Conservation (phyloP, 2,888 invertebrate species). For the Drosophila pseudotalamancana region DNA sequence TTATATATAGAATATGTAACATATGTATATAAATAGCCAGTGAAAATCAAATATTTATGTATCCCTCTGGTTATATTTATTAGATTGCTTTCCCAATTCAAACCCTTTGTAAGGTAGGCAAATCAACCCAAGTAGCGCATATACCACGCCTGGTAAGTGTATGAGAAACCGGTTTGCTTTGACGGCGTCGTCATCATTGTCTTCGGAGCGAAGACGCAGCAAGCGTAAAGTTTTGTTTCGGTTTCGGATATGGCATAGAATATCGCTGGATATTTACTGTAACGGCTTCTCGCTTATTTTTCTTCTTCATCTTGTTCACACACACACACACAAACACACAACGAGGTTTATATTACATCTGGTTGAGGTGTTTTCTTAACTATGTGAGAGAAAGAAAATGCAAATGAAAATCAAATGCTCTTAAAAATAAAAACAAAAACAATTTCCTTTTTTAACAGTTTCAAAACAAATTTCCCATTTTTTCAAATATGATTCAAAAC, state of each 20-base stretch:
- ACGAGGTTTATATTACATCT: background rate
- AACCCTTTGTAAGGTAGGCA: too few species aligned
- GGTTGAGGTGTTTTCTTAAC: background rate
- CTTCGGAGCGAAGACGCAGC: conserved; percentile 23
- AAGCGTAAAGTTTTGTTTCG: conserved; percentile 41
- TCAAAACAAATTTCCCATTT: background rate
- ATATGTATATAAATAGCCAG: too few species aligned
- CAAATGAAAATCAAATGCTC: too few species aligned
- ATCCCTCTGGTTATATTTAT: too few species aligned
- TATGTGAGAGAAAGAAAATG: too few species aligned
- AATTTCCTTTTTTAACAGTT: too few species aligned
- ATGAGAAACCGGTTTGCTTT: conserved; percentile 42
- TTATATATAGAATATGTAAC: too few species aligned
- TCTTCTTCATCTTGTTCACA: too few species aligned
- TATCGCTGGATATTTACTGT: conserved; percentile 31
- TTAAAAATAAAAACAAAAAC: too few species aligned
- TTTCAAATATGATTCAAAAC: background rate
- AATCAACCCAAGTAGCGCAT: background rate
- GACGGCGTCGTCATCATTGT: conserved; percentile 7
- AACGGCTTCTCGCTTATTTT: conserved; percentile 27
- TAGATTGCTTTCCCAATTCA: too few species aligned
- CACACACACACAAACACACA: background rate
- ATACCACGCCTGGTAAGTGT: background rate
- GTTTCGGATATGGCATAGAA: conserved; percentile 31
- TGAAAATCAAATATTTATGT: too few species aligned